Evolutionary conservation across 23 tunicate genomes (phyloP).

Genomic region (Clavelina lepadiformis): DNA sequence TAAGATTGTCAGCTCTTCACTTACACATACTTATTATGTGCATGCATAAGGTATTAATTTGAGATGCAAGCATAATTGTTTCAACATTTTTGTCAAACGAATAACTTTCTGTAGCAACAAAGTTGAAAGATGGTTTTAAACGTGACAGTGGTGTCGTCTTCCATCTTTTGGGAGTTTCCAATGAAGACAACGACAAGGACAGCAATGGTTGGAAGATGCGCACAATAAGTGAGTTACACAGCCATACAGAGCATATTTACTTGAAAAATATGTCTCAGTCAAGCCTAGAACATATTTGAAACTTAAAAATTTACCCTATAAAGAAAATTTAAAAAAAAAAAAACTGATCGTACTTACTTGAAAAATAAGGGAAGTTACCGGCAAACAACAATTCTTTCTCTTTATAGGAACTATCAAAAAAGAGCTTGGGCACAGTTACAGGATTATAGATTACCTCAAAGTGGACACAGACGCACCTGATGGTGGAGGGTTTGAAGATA

Average conservation of each 20-base stretch:
- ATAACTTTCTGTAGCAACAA: constrained; percentile 9
- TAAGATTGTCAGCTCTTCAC: too few relatives aligned
- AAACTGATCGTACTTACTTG: too few relatives aligned
- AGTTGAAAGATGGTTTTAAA: constrained; percentile 15
- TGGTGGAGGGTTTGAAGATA: constrained; percentile 39
- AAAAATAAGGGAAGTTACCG: too few relatives aligned
- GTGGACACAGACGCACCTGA: constrained; percentile 49
- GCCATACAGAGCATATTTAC: too few relatives aligned
- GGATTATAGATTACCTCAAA: constrained; percentile 61
- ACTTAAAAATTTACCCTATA: too few relatives aligned
- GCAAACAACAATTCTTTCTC: too few relatives aligned
- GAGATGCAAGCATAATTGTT: neutral
- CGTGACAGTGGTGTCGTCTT: constrained; percentile 42
- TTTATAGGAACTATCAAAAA: constrained; percentile 31
- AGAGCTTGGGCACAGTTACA: constrained; percentile 44
- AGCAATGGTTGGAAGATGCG: constrained; percentile 54
- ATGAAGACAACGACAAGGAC: constrained; percentile 22
- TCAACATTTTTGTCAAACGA: neutral
- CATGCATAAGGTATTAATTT: too few relatives aligned
- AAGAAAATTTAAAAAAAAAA: too few relatives aligned
- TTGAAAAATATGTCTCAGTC: too few relatives aligned
- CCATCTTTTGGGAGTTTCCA: constrained; percentile 41
- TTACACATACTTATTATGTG: too few relatives aligned
- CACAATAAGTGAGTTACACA: constrained; percentile 44
- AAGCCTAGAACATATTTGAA: too few relatives aligned